These are phyloP conservation scores for Microcebus murinus DNA, from an alignment of 2,113 vertebrate genomes.

Conservation along the genomic window DNA sequence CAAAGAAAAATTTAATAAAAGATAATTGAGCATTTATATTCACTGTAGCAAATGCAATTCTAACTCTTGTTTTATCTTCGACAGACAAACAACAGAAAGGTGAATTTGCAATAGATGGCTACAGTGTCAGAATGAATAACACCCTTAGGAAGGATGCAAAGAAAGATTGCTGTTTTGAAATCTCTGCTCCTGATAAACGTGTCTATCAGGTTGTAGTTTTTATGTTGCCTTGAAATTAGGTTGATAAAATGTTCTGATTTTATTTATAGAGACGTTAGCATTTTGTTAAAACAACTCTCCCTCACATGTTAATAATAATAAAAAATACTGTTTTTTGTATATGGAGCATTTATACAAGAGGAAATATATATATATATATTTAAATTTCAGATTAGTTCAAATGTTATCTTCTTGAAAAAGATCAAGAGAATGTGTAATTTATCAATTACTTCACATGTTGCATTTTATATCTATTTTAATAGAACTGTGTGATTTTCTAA, in stretches of 20 bases:
- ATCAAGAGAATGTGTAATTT: constrained; percentile 81
- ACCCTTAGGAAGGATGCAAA: constrained; percentile 94
- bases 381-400: constrained; percentile 74
- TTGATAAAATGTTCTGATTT: constrained; percentile 85
- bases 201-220: constrained; percentile 93
- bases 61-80: constrained; percentile 83
- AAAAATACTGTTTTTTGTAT: constrained; percentile 67
- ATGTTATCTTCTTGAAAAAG: constrained; percentile 80
- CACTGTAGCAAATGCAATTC: constrained; percentile 79
- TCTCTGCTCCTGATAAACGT: constrained; percentile 96
- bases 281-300: constrained; percentile 83
- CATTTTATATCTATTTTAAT: constrained; percentile 82
- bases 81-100: constrained; percentile 99
- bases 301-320: constrained; percentile 76
- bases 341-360: constrained; percentile 70
- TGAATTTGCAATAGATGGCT: constrained; percentile 95
- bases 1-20: constrained; percentile 80
- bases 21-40: constrained; percentile 75
- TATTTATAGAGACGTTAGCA: constrained; percentile 83
- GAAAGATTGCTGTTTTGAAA: constrained; percentile 98
- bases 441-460: constrained; percentile 74
- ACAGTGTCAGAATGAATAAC: constrained; percentile 94
- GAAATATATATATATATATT: constrained; percentile 56
- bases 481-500: constrained; percentile 78
- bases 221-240: constrained; percentile 85